Conservation (phyloP, 2,797 vertebrate genomes). For the Aulostomus chinensis region DNA sequence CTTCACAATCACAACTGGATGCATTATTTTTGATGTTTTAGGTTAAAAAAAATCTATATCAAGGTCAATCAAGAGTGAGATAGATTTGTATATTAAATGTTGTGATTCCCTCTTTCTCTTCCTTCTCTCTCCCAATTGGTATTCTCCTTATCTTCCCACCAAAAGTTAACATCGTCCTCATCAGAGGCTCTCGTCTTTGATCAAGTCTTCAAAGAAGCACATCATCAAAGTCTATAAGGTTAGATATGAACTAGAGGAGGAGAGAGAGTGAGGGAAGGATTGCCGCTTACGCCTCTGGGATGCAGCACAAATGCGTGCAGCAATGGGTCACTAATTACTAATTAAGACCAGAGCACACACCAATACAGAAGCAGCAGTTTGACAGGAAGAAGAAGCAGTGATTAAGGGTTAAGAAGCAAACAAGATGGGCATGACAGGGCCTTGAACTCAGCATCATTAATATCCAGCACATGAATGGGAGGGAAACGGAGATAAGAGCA, state of each 20-base stretch:
- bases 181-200: conserved; percentile 80
- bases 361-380: conserved; percentile 13
- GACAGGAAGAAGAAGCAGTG: neutral
- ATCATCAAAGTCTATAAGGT: conserved; percentile 82
- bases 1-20: too few relatives aligned
- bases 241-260: conserved; percentile 67
- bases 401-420: conserved; percentile 24
- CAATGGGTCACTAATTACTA: conserved; percentile 74
- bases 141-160: conserved; percentile 67
- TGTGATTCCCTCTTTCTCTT: neutral
- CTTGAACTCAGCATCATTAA: conserved; percentile 16
- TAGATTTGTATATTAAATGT: neutral
- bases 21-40: too few relatives aligned
- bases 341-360: conserved; percentile 54
- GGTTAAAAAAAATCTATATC: too few relatives aligned
- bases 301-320: conserved; percentile 40
- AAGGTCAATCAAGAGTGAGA: neutral
- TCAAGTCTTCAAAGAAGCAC: conserved; percentile 81
- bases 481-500: conserved; percentile 1
- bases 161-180: conserved; percentile 77
- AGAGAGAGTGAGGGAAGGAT: conserved; percentile 27
- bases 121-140: conserved; percentile 51
- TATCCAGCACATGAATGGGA: neutral
- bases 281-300: conserved; percentile 52
- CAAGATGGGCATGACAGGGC: conserved; percentile 16